Evolutionary conservation across 1,140 invertebrate genomes (phyloP), one percentile per base, ranked within the genome.

Genomic region (Drosophila sp.): DNA sequence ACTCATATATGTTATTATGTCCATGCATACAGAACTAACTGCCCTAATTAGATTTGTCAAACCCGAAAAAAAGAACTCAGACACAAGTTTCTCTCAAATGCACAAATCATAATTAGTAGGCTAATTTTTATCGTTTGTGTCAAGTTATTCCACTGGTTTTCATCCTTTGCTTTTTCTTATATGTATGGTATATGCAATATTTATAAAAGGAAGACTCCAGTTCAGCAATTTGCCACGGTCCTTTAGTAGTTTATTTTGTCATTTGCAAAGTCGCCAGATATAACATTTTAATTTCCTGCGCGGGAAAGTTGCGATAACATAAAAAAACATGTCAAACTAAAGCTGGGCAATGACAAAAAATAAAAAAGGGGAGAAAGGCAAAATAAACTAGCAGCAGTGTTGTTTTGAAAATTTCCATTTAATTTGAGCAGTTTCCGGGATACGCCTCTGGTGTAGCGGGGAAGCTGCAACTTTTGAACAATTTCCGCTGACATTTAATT

Each of bases 391-490:
- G n/a, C 27, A 7, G 16, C 36, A 53, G 13, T 36, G 36, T 57
- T 76, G 27, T 61, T 76, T 78, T 29, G 72, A 78, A 58, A 66
- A 72, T 81, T 74, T 51, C 41, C 53, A 64, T 78, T 84, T 81
- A 69, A 81, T 86, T 84, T 74, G 40, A 36, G 29, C 56, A 56
- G 73, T 74, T 80, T 80, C 61, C 76, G 21, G 14, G 18, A 8
- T 21, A 14, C 29, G 54, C 43, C 46, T 25, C 43, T 45, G 2
- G 18, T 25, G 43, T 18, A 45, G 7, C 18, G 21, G 4, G 34
- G 13, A 41, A 40, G 25, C 38, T 40, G 45, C 16, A 14, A 41
- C 38, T 43, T 72, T 67, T 64, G 59, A 18, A 4, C 46, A 45
- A 21, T 40, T 59, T 67, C 18, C 32, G 59, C 64, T 71, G 69